Evolutionary conservation across 2,113 vertebrate species (phyloP).

Genomic region (Hypanus sabinus): DNA sequence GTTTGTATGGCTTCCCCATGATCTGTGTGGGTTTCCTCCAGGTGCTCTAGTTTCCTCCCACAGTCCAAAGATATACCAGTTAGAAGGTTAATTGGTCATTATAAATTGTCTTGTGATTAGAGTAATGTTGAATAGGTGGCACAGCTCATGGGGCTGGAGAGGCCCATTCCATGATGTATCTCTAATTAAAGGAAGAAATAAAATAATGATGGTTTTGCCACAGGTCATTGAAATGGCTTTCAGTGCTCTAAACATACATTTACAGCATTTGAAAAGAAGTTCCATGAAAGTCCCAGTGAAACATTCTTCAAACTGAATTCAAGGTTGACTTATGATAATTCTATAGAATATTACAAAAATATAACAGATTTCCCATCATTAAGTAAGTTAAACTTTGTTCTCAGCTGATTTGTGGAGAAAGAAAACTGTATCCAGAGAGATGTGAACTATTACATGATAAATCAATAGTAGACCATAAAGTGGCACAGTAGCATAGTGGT

Average conservation of each 20-base stretch:
- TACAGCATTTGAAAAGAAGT: not conserved
- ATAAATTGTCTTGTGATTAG: too few species aligned
- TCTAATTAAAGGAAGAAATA: too few species aligned
- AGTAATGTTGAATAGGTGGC: too few species aligned
- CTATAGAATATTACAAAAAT: not conserved
- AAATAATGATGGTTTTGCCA: not conserved
- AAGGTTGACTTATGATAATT: not conserved
- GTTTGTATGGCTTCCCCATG: too few species aligned
- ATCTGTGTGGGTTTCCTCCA: too few species aligned
- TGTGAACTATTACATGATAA: not conserved
- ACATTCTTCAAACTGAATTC: conserved; percentile 16
- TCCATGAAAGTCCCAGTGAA: conserved; percentile 2
- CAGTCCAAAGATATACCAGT: too few species aligned
- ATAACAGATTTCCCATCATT: not conserved
- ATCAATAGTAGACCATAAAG: not conserved
- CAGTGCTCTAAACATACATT: not conserved
- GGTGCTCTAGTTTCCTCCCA: too few species aligned
- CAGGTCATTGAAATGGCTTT: conserved; percentile 8
- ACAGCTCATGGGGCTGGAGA: too few species aligned
- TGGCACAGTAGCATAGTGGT: too few species aligned
- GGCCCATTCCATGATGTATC: too few species aligned
- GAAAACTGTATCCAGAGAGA: not conserved
- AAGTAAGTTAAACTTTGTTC: not conserved
- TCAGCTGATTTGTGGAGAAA: not conserved
- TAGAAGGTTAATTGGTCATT: too few species aligned